A percentile compares a stretch with the other conserved stretches of the same genome.
phyloP scores from a whole-genome alignment of 2,797 vertebrate species.

The Cryptoprocta ferox region DNA sequence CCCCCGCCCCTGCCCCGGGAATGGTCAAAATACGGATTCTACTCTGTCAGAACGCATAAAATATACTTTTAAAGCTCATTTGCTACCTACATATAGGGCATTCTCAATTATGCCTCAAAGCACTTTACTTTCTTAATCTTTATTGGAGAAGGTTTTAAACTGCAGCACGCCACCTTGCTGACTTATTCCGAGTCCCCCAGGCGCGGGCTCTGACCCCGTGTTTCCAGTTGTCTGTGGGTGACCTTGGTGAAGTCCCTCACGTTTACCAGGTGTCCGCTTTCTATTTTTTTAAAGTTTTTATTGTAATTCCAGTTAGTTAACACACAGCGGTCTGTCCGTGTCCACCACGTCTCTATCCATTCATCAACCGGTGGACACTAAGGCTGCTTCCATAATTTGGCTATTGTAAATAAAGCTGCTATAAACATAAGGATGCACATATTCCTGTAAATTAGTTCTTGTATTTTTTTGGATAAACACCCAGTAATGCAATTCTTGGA shows the following conservation, averaged over 20 bases:
- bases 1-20: too few species aligned
- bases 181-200: background rate
- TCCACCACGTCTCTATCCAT: background rate
- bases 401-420: background rate
- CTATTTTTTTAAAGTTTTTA: background rate
- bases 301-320: background rate
- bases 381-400: background rate
- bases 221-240: background rate
- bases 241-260: background rate
- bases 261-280: background rate
- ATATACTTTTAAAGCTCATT: background rate
- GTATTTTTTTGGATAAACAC: too few species aligned
- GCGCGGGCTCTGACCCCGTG: rapidly evolving
- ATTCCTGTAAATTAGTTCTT: background rate
- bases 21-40: too few species aligned
- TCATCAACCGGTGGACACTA: background rate
- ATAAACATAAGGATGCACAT: background rate
- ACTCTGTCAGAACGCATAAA: background rate
- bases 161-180: too few species aligned
- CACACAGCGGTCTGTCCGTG: too few species aligned
- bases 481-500: background rate
- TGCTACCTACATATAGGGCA: background rate
- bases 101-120: background rate
- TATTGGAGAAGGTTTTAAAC: too few species aligned
- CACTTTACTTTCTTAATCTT: too few species aligned